Percentiles rank a stretch among this genome's conserved stretches.
phyloP scores from a whole-genome alignment of 2,113 vertebrate species.

The Cyanistes caeruleus region DNA sequence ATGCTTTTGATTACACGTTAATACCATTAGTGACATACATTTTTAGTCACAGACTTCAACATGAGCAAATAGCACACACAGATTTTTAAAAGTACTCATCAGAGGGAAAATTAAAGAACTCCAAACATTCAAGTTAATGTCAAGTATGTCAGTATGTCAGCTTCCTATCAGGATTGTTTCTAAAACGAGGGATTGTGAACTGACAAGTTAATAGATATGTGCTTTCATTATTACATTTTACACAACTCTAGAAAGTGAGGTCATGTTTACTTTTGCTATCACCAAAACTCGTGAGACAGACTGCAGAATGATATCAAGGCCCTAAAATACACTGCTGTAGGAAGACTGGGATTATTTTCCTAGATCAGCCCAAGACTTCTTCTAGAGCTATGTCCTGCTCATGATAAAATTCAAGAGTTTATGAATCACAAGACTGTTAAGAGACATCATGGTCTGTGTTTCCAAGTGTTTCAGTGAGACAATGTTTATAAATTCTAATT shows the following conservation, averaged over 20 bases:
- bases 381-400: not conserved
- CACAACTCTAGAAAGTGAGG: not conserved
- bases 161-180: not conserved
- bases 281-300: not conserved
- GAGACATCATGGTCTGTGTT: not conserved
- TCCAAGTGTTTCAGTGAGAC: not conserved
- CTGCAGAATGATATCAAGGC: not conserved
- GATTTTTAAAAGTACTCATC: not conserved
- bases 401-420: not conserved
- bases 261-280: not conserved
- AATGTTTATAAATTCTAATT: not conserved
- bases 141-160: not conserved
- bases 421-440: not conserved
- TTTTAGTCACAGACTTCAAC: not conserved
- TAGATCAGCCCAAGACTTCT: not conserved
- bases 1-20: conserved; percentile 7
- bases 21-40: not conserved
- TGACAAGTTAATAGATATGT: not conserved
- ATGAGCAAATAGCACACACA: not conserved
- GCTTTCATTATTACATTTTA: not conserved
- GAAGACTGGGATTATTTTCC: not conserved
- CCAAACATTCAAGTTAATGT: not conserved
- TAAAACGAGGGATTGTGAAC: not conserved
- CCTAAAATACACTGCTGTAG: not conserved
- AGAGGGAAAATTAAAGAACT: not conserved